Conservation (phyloP, 2,888 invertebrate species). For the Dione juno region DNA sequence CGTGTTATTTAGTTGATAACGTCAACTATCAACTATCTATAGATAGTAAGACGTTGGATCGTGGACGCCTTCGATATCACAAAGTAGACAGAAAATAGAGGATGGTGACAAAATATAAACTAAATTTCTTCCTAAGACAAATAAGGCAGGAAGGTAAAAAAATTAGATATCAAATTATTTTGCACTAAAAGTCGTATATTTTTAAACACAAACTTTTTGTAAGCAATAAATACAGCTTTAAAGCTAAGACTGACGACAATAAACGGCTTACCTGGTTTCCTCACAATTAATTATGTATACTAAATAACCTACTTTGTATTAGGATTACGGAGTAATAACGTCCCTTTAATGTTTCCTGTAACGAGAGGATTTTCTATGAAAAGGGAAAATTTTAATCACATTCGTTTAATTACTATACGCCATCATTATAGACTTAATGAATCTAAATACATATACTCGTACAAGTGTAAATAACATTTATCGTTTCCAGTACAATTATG, state of each 20-base stretch:
- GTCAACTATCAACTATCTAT: too few relatives aligned
- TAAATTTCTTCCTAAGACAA: too few relatives aligned
- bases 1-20: too few relatives aligned
- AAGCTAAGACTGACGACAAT: slow-evolving; percentile 20
- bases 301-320: slow-evolving; percentile 26
- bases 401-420: slow-evolving; percentile 12
- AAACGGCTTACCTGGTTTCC: slow-evolving; percentile 21
- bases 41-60: too few relatives aligned
- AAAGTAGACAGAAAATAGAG: neutral
- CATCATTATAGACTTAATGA: slow-evolving; percentile 1
- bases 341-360: slow-evolving; percentile 28
- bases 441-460: neutral
- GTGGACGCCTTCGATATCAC: neutral
- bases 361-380: slow-evolving; percentile 18
- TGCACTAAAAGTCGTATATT: neutral
- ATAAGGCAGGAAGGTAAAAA: too few relatives aligned
- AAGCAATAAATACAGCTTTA: slow-evolving; percentile 18
- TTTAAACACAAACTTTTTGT: neutral
- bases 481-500: neutral
- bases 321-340: slow-evolving; percentile 14
- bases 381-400: slow-evolving; percentile 19
- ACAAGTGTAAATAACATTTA: neutral
- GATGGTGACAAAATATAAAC: too few relatives aligned
- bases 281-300: slow-evolving; percentile 25
- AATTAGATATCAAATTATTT: too few relatives aligned